Conservation (phyloP, 2,113 vertebrate species). For the Phaethornis superciliosus region DNA sequence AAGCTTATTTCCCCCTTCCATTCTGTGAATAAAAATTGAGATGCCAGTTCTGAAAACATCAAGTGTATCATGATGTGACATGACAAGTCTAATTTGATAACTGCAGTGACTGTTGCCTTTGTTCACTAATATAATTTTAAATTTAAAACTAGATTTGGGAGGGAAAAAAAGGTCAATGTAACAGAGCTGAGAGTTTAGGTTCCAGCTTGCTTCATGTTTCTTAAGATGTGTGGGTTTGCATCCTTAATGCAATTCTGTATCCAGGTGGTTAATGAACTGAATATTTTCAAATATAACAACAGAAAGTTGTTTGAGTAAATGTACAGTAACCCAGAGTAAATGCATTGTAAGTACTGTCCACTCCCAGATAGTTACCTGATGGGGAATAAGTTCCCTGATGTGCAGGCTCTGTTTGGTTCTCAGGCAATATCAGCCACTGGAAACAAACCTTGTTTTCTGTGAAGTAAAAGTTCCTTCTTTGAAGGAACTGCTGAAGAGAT, state of each 20-base stretch:
- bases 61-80: neutral
- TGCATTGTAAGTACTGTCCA: accelerated
- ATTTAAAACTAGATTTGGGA: neutral
- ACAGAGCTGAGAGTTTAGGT: neutral
- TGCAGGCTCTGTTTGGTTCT: neutral
- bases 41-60: neutral
- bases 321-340: too few species aligned
- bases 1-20: neutral
- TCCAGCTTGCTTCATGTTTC: neutral
- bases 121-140: neutral
- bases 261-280: neutral
- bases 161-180: neutral
- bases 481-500: neutral
- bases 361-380: neutral
- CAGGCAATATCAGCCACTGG: neutral
- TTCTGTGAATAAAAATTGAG: neutral
- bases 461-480: neutral
- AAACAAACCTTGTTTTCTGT: neutral
- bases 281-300: neutral
- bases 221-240: accelerated
- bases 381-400: accelerated
- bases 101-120: neutral
- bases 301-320: too few species aligned
- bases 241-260: neutral
- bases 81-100: neutral